Evolutionary conservation across 2,888 invertebrate genomes (phyloP).

Genomic region (Odontomyia ornata): DNA sequence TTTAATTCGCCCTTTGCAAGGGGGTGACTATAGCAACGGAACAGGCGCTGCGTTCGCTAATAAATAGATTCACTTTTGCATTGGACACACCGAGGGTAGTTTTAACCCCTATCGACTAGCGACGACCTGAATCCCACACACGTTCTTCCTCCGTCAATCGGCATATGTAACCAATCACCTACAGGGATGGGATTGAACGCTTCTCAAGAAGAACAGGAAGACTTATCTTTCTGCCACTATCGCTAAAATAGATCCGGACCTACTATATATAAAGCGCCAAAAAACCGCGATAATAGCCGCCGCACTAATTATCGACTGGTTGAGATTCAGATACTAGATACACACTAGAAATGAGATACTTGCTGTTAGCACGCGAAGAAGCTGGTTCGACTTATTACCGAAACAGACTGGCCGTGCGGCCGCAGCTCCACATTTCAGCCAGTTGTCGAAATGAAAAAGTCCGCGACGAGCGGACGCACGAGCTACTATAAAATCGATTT

Average conservation of each 20-base stretch:
- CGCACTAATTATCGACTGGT: slow-evolving; percentile 3
- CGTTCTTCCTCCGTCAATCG: background rate
- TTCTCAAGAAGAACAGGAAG: background rate
- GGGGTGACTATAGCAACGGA: slow-evolving; percentile 39
- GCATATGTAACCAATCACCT: background rate
- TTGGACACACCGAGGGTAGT: slow-evolving; percentile 31
- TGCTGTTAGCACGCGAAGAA: background rate
- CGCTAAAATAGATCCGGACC: too few relatives aligned
- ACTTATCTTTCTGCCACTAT: too few relatives aligned
- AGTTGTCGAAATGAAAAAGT: slow-evolving; percentile 26
- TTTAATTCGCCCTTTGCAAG: slow-evolving; percentile 14
- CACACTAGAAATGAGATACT: slow-evolving; percentile 11
- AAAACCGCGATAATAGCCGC: slow-evolving; percentile 11
- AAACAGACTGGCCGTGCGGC: slow-evolving; percentile 34
- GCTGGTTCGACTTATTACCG: slow-evolving; percentile 34
- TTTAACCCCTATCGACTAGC: slow-evolving; percentile 18
- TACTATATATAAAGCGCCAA: too few relatives aligned
- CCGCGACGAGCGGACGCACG: slow-evolving; percentile 29
- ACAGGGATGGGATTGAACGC: background rate
- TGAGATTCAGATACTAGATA: slow-evolving; percentile 3
- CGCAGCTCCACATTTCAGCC: slow-evolving; percentile 16
- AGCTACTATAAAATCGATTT: slow-evolving; percentile 53
- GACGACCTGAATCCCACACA: background rate
- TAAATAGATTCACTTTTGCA: slow-evolving; percentile 30
- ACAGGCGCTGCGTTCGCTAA: slow-evolving; percentile 24